Percentiles rank a stretch among this genome's conserved stretches.
Conservation (phyloP, 2,797 vertebrate genomes). For the Chrosomus eos region DNA sequence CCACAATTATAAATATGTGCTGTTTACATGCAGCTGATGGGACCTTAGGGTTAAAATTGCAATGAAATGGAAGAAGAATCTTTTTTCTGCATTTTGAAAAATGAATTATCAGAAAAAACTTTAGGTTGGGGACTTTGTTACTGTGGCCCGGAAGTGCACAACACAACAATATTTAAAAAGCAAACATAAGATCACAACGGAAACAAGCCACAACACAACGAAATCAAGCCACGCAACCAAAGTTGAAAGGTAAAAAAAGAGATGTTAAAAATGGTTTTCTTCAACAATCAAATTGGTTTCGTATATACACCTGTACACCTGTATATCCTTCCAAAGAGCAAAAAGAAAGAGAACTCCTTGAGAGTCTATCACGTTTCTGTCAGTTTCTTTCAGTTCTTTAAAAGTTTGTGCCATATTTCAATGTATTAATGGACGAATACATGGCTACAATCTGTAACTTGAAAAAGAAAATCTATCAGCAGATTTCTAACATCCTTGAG, state of each 20-base stretch:
- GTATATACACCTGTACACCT: too few relatives aligned
- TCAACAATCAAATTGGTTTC: neutral
- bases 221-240: neutral
- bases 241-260: neutral
- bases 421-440: neutral
- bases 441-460: neutral
- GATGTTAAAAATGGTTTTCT: neutral
- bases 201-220: neutral
- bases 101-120: too few relatives aligned
- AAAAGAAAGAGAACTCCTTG: neutral
- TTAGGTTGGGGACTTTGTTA: neutral
- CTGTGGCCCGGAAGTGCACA: too few relatives aligned
- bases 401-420: neutral
- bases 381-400: neutral
- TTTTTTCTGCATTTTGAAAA: neutral
- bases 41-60: neutral
- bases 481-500: neutral
- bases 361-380: neutral
- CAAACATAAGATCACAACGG: too few relatives aligned
- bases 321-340: neutral
- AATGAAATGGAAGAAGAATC: neutral
- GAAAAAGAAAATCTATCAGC: slow-evolving; percentile 7
- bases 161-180: too few relatives aligned
- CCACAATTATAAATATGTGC: neutral
- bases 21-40: neutral